Conservation (phyloP, 1,140 invertebrate genomes). For the Drosophila oshimai region DNA sequence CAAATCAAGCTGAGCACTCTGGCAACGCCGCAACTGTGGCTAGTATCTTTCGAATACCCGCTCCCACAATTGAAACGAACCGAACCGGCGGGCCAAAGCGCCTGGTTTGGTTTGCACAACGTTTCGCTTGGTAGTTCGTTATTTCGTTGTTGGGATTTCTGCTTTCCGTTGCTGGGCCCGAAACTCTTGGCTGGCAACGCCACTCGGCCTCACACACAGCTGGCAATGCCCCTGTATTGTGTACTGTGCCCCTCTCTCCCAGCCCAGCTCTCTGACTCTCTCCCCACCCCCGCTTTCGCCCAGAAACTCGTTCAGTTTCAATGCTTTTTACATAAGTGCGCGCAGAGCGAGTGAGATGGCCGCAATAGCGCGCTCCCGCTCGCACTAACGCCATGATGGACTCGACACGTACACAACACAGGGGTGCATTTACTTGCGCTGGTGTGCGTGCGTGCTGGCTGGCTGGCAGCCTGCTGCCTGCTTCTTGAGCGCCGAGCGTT, state of each 20-base stretch:
- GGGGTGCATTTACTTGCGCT: constrained; percentile 60
- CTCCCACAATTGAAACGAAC: constrained; percentile 54
- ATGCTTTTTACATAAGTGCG: constrained; percentile 79
- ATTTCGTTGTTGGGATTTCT: constrained; percentile 44
- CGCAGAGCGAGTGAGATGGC: constrained; percentile 29
- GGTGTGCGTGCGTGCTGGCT: constrained; percentile 25
- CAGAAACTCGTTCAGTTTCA: constrained; percentile 76
- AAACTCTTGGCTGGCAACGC: constrained; percentile 25
- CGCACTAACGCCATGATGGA: not conserved
- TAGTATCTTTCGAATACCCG: constrained; percentile 46
- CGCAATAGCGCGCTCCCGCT: not conserved
- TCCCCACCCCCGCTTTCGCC: constrained; percentile 23
- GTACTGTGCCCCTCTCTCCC: constrained; percentile 1
- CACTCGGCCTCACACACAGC: constrained; percentile 12
- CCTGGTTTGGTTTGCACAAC: constrained; percentile 65
- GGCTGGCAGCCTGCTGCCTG: constrained; percentile 65
- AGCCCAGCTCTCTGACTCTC: not conserved
- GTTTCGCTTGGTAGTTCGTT: constrained; percentile 44
- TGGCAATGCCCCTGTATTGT: constrained; percentile 55
- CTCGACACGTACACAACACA: constrained; percentile 28
- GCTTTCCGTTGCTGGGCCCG: constrained; percentile 11
- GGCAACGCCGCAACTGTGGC: constrained; percentile 34
- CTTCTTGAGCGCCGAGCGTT: constrained; percentile 73
- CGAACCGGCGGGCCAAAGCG: constrained; percentile 31
- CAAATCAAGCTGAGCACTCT: constrained; percentile 38